phyloP scores from a whole-genome alignment of 2,113 vertebrate species.

The Lanius ludovicianus region DNA sequence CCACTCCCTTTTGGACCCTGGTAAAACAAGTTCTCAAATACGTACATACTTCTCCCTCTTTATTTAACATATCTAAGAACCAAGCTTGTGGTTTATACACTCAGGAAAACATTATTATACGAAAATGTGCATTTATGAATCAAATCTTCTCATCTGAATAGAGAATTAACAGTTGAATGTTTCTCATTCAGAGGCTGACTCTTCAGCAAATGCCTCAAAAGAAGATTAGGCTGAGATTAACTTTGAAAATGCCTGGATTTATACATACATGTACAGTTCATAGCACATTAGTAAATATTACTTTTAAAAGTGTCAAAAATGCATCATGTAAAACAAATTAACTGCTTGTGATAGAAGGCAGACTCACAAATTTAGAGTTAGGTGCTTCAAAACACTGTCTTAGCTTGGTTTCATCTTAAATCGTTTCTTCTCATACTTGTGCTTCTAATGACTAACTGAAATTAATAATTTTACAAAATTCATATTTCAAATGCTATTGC shows the following conservation, averaged over 20 bases:
- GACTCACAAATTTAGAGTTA: constrained; percentile 20
- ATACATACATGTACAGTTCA: neutral
- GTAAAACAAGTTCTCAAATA: neutral
- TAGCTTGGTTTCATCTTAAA: neutral
- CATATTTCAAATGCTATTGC: neutral
- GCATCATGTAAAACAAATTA: constrained; percentile 6
- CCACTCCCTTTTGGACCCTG: neutral
- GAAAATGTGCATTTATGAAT: neutral
- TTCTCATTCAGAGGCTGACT: constrained; percentile 17
- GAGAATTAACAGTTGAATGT: constrained; percentile 20
- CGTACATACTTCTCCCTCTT: neutral
- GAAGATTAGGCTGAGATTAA: constrained; percentile 46
- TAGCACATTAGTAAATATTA: neutral
- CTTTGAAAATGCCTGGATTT: constrained; percentile 18
- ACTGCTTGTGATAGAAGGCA: neutral
- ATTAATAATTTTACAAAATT: neutral
- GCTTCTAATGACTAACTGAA: neutral
- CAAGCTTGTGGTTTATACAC: neutral
- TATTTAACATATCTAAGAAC: neutral
- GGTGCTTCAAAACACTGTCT: neutral
- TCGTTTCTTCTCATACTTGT: constrained; percentile 3
- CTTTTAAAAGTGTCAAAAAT: constrained; percentile 5
- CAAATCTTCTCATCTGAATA: neutral
- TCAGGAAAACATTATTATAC: neutral
- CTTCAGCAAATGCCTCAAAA: neutral